Conservation (phyloP, 2,797 vertebrate species). For the Bothrops alternatus region DNA sequence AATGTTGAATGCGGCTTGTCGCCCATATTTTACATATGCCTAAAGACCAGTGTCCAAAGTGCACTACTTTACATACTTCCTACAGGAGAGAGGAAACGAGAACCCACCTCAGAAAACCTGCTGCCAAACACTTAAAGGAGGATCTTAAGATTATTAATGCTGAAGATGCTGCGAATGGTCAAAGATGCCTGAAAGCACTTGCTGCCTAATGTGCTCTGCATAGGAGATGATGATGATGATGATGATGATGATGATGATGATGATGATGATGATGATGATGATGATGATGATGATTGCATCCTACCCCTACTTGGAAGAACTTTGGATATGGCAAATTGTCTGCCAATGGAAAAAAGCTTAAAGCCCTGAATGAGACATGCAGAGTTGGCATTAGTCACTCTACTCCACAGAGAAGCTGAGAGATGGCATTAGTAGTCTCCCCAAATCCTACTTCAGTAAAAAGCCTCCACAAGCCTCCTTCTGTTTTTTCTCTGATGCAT, state of each 20-base stretch:
- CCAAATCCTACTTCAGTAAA: not conserved
- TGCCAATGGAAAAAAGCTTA: not conserved
- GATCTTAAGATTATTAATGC: not conserved
- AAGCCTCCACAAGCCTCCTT: not conserved
- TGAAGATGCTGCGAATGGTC: not conserved
- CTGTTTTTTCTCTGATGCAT: not conserved
- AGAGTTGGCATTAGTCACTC: not conserved
- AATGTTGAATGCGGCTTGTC: not conserved
- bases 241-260: not conserved
- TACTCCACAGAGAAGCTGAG: not conserved
- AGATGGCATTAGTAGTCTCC: not conserved
- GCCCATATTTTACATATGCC: not conserved
- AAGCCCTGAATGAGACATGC: not conserved
- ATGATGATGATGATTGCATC: not conserved
- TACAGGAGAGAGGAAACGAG: not conserved
- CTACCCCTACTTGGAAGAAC: not conserved
- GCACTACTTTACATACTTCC: not conserved
- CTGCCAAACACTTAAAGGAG: not conserved
- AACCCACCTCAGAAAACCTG: not conserved
- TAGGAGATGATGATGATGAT: not conserved
- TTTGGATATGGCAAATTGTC: not conserved
- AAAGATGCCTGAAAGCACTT: not conserved
- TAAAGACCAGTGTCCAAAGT: not conserved
- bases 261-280: not conserved
- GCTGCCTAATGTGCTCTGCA: not conserved